Conservation (phyloP, 64 coral and sea anemone genomes). For the Montipora sp. region DNA sequence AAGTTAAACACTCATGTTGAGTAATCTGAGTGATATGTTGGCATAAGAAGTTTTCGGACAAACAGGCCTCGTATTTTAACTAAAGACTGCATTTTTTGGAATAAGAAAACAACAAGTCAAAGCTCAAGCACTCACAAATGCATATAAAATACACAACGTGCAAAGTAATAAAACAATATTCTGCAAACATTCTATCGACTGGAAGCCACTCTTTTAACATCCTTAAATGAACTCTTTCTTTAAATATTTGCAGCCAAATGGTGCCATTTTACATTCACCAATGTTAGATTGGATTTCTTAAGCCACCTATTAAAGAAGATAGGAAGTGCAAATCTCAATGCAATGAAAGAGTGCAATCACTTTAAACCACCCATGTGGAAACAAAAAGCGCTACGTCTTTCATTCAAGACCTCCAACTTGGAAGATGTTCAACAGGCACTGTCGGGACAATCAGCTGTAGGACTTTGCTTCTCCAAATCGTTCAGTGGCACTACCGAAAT, state of each 20-base stretch:
- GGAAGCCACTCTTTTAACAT: neutral
- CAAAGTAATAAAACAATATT: neutral
- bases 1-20: no score
- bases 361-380: conserved; percentile 46
- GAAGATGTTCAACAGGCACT: conserved; percentile 32
- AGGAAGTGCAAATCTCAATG: conserved; percentile 37
- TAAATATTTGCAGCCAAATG: conserved; percentile 31
- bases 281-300: conserved; percentile 11
- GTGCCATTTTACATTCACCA: conserved; percentile 54
- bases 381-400: conserved; percentile 25
- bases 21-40: no score
- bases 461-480: neutral
- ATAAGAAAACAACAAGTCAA: neutral
- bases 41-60: no score
- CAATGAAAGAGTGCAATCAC: conserved; percentile 37
- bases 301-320: conserved; percentile 22
- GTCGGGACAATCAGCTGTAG: conserved; percentile 20
- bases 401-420: conserved; percentile 44
- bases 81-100: no score
- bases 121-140: neutral
- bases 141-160: no score
- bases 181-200: neutral
- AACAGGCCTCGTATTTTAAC: no score
- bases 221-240: neutral
- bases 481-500: neutral